phyloP scores from a whole-genome alignment of 2,113 vertebrate genomes.

The Bambusicola thoracicus region DNA sequence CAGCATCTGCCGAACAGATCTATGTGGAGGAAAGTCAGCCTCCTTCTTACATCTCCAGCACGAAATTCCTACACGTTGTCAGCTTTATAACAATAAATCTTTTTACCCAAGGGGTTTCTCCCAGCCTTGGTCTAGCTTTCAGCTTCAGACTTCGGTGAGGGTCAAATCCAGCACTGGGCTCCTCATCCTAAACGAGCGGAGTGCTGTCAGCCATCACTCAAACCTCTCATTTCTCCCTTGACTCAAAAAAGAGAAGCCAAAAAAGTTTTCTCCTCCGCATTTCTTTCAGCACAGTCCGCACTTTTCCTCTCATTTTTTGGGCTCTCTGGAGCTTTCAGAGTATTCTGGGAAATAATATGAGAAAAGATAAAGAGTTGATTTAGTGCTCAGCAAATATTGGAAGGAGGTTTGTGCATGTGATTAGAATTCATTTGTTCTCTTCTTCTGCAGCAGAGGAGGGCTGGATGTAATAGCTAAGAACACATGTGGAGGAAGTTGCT shows the following conservation, averaged over 20 bases:
- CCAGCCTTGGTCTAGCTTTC: background rate
- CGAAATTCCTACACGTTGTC: background rate
- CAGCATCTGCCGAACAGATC: background rate
- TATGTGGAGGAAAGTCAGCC: background rate
- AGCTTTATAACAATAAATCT: background rate
- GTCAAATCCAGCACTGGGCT: background rate
- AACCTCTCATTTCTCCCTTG: slow-evolving; percentile 25
- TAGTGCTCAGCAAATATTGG: slow-evolving; percentile 64
- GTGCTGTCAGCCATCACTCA: slow-evolving; percentile 16
- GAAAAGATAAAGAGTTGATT: slow-evolving; percentile 67
- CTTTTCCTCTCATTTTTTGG: slow-evolving; percentile 45
- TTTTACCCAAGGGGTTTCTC: background rate
- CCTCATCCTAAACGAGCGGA: background rate
- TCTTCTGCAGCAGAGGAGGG: slow-evolving; percentile 9
- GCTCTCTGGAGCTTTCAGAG: slow-evolving; percentile 43
- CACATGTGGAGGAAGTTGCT: slow-evolving; percentile 35
- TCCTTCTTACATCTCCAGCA: background rate
- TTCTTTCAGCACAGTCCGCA: background rate
- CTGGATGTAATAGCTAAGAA: slow-evolving; percentile 46
- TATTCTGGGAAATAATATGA: slow-evolving; percentile 60
- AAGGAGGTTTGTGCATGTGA: slow-evolving; percentile 54
- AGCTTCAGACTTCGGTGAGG: background rate
- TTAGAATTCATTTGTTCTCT: slow-evolving; percentile 66
- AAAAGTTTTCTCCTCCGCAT: background rate
- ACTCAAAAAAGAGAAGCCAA: background rate